Evolutionary conservation across 1,140 invertebrate genomes (phyloP).

Genomic region (Danaus plexippus): DNA sequence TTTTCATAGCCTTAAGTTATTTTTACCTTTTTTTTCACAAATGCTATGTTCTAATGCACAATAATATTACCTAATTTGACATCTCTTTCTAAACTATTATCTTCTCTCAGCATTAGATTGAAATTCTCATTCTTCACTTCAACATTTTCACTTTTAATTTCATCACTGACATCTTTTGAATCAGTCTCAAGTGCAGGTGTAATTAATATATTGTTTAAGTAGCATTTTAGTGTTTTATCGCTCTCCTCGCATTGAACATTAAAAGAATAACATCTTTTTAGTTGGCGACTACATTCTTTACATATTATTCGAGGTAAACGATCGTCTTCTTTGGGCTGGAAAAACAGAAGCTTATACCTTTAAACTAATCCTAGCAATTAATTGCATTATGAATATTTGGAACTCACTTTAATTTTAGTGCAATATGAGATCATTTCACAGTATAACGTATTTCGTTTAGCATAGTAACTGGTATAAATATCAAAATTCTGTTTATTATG

Average conservation of each 20-base stretch:
- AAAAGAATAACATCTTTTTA: conserved; percentile 50
- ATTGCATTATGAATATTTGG: too few relatives aligned
- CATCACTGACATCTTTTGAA: conserved; percentile 18
- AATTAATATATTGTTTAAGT: conserved; percentile 24
- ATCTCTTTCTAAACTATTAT: conserved; percentile 18
- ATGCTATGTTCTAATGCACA: not conserved
- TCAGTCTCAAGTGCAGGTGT: conserved; percentile 5
- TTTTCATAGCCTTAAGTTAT: conserved; percentile 1
- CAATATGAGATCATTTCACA: conserved; percentile 49
- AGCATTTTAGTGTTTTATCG: conserved; percentile 36
- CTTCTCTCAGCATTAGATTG: conserved; percentile 14
- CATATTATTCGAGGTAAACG: conserved; percentile 52
- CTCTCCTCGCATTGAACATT: conserved; percentile 48
- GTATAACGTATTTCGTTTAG: conserved; percentile 47
- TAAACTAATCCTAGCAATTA: too few relatives aligned
- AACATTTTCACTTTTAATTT: conserved; percentile 17
- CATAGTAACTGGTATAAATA: conserved; percentile 51
- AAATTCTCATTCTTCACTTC: conserved; percentile 8
- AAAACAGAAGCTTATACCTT: conserved; percentile 10
- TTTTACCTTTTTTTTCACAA: conserved; percentile 3
- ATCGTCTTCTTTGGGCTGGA: conserved; percentile 45
- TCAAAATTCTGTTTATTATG: conserved; percentile 39
- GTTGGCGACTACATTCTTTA: conserved; percentile 48
- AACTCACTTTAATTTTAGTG: conserved; percentile 49
- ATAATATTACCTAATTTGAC: conserved; percentile 32